These are phyloP conservation scores for Rhinichthys osculus DNA, from an alignment of 2,797 vertebrate genomes.

Conservation along the genomic window DNA sequence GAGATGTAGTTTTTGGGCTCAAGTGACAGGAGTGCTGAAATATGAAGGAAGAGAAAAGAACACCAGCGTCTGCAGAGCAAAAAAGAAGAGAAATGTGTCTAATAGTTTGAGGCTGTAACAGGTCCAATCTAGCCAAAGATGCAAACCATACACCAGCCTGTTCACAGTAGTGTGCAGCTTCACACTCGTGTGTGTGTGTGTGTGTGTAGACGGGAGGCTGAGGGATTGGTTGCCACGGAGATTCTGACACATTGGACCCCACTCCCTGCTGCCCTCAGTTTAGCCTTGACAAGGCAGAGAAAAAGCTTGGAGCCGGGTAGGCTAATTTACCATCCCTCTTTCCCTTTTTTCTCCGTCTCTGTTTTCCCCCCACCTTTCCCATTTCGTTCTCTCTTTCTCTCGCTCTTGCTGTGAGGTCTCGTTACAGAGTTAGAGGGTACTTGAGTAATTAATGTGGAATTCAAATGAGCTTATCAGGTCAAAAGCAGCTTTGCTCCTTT, in stretches of 20 bases:
- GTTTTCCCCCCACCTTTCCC: not conserved
- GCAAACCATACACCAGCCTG: slow-evolving; percentile 66
- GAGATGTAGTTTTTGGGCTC: slow-evolving; percentile 32
- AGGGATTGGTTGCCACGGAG: slow-evolving; percentile 81
- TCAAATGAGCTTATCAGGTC: slow-evolving; percentile 86
- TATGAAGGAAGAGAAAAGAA: slow-evolving; percentile 19
- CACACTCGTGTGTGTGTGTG: slow-evolving; percentile 42
- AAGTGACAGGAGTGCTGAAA: not conserved
- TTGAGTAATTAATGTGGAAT: slow-evolving; percentile 82
- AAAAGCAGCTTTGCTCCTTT: slow-evolving; percentile 81
- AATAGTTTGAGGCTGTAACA: slow-evolving; percentile 64
- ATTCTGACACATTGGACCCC: slow-evolving; percentile 80
- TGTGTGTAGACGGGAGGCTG: slow-evolving; percentile 66
- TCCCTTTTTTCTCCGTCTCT: slow-evolving; percentile 28
- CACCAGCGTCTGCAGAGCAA: not conserved
- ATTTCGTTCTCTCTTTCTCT: slow-evolving; percentile 31
- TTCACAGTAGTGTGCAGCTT: slow-evolving; percentile 30
- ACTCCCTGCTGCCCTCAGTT: slow-evolving; percentile 82
- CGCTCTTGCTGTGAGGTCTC: slow-evolving; percentile 66
- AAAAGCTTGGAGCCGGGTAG: slow-evolving; percentile 68
- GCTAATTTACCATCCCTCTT: slow-evolving; percentile 76
- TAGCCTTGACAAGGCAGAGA: slow-evolving; percentile 81
- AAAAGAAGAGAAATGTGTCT: slow-evolving; percentile 34
- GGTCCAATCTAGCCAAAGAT: slow-evolving; percentile 74
- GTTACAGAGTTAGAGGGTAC: slow-evolving; percentile 73